Base-by-base conservation (phyloP, 2,113 vertebrate species). In the Pelobates fuscus region DNA sequence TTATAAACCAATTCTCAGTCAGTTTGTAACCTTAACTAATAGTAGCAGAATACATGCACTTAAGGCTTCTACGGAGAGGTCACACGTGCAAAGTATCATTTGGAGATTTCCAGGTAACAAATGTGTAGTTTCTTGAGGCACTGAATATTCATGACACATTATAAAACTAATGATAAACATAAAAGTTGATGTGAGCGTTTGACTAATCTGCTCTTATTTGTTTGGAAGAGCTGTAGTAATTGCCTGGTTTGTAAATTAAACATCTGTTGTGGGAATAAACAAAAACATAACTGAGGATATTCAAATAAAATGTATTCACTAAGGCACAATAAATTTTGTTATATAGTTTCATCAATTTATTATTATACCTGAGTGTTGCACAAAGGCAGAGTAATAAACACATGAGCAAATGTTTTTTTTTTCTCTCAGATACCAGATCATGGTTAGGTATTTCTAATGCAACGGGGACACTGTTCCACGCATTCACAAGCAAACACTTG, bases 91-190 rank as follows among this genome's bases (percentile, higher is more conserved):
- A 60, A 67, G 32, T 52, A 67, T 79, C 25, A 83, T 24, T 80
- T 79, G 64, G 30, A 82, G 24, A 30, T 3, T 71, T 61, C 59
- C 21, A 71, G 73, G 65, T 15, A 80, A 5, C 67, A 78, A 52
- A 62, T 78, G 59, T 65, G 41, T 26, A 61, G 7, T 64, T 20
- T 77, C 11, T 67, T 26, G 52, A 74, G 14, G 1, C 0, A 0
- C 10, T 92, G 89, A 92, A 92, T 93, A 93, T 92, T 92, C 91
- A 92, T 92, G 91, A 86, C 82, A 76, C 23, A 81, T 82, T 86
- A 89, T 92, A 90, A 92, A 92, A 88, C 84, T 91, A 92, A 93
- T 89, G 88, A 90, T 90, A 92, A 93, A 86, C 91, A 93, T 92
- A 92, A 92, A 92, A 92, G 88, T 86, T 90, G 90, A 91, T 92